Evolutionary conservation across 2,113 vertebrate genomes (phyloP).

Genomic region (Ptilonorhynchus violaceus): DNA sequence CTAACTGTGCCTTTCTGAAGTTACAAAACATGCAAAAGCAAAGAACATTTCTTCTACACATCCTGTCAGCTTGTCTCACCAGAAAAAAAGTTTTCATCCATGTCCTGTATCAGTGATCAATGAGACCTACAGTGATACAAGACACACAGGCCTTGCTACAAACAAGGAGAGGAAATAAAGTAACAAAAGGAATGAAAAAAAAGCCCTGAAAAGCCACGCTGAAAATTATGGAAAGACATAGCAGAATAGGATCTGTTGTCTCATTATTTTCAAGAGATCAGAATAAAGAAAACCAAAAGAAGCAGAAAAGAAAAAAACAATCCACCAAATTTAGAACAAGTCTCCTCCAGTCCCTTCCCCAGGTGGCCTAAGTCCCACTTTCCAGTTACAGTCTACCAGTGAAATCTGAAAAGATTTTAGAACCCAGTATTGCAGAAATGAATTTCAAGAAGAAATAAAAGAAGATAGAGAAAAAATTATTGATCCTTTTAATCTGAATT

Average conservation of each 20-base stretch:
- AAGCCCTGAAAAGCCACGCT: background rate
- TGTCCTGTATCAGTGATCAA: background rate
- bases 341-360: background rate
- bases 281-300: background rate
- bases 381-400: background rate
- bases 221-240: background rate
- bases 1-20: background rate
- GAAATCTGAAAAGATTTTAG: background rate
- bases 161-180: background rate
- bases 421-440: background rate
- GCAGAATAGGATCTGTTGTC: background rate
- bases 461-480: background rate
- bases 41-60: background rate
- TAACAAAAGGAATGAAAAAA: background rate
- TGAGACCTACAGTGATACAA: background rate
- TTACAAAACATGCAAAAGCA: background rate
- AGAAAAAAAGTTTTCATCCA: background rate
- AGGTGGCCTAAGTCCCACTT: background rate
- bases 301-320: background rate
- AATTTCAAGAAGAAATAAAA: background rate
- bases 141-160: background rate
- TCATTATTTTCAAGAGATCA: background rate
- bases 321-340: background rate
- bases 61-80: background rate
- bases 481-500: background rate